A percentile compares a stretch with the other conserved stretches of the same genome.
These are phyloP conservation scores for Parascotia fuliginaria DNA, from an alignment of 2,888 invertebrate species.

Conservation along the genomic window DNA sequence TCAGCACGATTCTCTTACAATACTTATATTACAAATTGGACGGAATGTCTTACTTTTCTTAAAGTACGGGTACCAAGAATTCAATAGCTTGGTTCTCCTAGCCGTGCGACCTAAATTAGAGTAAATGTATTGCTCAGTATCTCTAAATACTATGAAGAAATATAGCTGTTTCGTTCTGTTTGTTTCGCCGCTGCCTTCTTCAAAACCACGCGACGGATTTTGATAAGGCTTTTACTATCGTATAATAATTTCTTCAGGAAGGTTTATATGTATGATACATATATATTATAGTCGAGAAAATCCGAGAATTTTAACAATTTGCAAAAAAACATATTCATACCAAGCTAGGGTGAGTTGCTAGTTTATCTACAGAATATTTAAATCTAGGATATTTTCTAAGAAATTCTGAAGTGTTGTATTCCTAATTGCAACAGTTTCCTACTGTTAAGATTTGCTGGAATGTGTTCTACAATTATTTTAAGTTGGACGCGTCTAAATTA, in stretches of 20 bases:
- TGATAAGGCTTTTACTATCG: too few relatives aligned
- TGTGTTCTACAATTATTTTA: constrained; percentile 56
- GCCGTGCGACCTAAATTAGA: not conserved
- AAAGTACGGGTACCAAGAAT: not conserved
- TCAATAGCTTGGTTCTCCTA: not conserved
- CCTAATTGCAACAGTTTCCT: constrained; percentile 43
- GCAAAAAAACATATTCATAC: too few relatives aligned
- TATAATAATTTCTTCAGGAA: too few relatives aligned
- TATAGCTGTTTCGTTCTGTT: too few relatives aligned
- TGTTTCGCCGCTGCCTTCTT: too few relatives aligned
- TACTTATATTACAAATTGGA: constrained; percentile 5
- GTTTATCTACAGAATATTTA: not conserved
- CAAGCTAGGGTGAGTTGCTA: too few relatives aligned
- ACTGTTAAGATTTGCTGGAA: constrained; percentile 46
- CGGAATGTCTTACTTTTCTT: constrained; percentile 2
- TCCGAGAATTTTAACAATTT: too few relatives aligned
- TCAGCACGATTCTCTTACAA: constrained; percentile 5
- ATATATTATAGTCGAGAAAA: too few relatives aligned
- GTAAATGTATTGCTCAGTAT: not conserved
- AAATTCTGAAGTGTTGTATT: constrained; percentile 7
- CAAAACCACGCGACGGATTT: too few relatives aligned
- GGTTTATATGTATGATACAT: too few relatives aligned
- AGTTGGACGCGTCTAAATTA: constrained; percentile 58
- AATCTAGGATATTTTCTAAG: not conserved
- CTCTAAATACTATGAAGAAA: too few relatives aligned